A percentile compares a stretch with the other conserved stretches of the same genome.
phyloP scores from a whole-genome alignment of 2,113 vertebrate species.

The Paralichthys olivaceus region DNA sequence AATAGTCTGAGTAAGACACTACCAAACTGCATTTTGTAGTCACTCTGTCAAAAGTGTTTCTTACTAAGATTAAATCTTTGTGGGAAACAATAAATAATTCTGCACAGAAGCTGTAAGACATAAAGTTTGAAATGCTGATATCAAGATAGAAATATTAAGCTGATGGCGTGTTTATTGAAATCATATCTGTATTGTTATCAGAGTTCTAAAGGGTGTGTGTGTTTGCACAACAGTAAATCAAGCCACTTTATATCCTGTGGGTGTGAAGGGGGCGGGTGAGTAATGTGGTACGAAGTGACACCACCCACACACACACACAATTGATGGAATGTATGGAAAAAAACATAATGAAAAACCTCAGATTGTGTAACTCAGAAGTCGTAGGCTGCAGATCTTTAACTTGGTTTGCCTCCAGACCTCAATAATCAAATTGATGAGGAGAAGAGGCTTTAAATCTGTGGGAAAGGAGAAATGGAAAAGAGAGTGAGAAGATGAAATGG shows the following conservation, averaged over 20 bases:
- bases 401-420: constrained; percentile 7
- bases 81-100: too few relatives aligned
- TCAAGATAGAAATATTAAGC: too few relatives aligned
- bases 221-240: background rate
- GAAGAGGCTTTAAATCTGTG: background rate
- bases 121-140: too few relatives aligned
- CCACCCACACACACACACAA: constrained; percentile 3
- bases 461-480: background rate
- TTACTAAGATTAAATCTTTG: too few relatives aligned
- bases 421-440: background rate
- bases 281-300: constrained; percentile 13
- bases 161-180: background rate
- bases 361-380: constrained; percentile 24
- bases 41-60: too few relatives aligned
- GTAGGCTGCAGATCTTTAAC: background rate
- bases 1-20: too few relatives aligned
- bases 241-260: constrained; percentile 29
- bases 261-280: constrained; percentile 22
- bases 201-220: background rate
- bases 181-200: background rate
- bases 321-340: constrained; percentile 50
- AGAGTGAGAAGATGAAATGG: constrained; percentile 36
- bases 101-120: too few relatives aligned
- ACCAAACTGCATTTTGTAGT: too few relatives aligned
- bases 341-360: constrained; percentile 19